phyloP scores from a whole-genome alignment of 2,888 invertebrate species.

The Sicus ferrugineus region DNA sequence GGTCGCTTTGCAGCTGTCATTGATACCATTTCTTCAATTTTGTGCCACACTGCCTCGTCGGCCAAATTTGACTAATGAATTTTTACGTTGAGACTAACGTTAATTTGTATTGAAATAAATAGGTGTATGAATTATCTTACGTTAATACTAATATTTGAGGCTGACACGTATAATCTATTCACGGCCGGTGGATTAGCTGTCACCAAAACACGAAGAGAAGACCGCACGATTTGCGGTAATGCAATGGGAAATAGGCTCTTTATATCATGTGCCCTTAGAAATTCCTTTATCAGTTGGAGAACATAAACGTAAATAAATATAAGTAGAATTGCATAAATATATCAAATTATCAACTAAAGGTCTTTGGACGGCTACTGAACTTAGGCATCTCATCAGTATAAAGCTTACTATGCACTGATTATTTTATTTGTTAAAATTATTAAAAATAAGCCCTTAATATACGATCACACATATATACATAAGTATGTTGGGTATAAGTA shows the following conservation, averaged over 20 bases:
- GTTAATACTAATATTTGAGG: constrained; percentile 60
- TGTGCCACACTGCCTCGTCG: constrained; percentile 71
- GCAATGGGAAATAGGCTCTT: constrained; percentile 72
- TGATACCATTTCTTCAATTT: constrained; percentile 79
- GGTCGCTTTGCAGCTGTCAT: constrained; percentile 74
- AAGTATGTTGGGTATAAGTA: too few relatives aligned
- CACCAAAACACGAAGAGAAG: constrained; percentile 74
- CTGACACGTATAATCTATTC: constrained; percentile 54
- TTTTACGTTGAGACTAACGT: too few relatives aligned
- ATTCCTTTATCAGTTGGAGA: constrained; percentile 48
- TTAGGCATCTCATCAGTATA: too few relatives aligned
- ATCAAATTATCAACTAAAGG: too few relatives aligned
- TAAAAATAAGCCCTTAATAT: too few relatives aligned
- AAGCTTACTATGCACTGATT: too few relatives aligned
- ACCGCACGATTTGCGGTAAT: constrained; percentile 76
- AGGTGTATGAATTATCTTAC: constrained; percentile 41
- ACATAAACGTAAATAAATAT: neutral
- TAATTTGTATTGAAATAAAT: too few relatives aligned
- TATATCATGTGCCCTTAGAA: constrained; percentile 56
- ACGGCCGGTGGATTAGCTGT: constrained; percentile 55
- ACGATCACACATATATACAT: too few relatives aligned
- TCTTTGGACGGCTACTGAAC: too few relatives aligned
- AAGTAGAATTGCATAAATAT: neutral
- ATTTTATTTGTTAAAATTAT: too few relatives aligned
- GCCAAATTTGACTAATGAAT: constrained; percentile 55